Percentiles rank a stretch among this genome's conserved stretches.
Evolutionary conservation across 2,888 invertebrate genomes (phyloP).

Genomic region (Harpalus rubripes): DNA sequence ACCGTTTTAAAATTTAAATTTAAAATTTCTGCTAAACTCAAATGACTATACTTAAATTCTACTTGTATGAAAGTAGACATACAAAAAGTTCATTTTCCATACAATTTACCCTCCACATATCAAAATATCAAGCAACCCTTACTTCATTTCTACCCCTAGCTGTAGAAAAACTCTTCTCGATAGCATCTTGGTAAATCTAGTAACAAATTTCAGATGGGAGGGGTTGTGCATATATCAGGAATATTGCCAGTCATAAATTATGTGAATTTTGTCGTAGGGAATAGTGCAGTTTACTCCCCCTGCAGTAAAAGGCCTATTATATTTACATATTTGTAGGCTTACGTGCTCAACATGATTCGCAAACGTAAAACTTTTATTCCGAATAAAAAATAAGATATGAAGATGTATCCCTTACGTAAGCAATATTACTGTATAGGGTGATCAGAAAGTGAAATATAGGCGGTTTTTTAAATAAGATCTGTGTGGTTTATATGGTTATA

Average conservation of each 20-base stretch:
- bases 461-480: neutral
- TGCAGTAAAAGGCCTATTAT: conserved; percentile 29
- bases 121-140: neutral
- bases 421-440: neutral
- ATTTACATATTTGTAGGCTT: conserved; percentile 46
- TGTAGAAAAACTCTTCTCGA: neutral
- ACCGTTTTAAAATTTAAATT: neutral
- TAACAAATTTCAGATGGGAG: conserved; percentile 15
- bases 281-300: conserved; percentile 35
- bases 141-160: neutral
- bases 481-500: too few species aligned
- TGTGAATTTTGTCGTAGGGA: conserved; percentile 21
- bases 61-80: neutral
- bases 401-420: conserved; percentile 17
- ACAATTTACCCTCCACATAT: neutral
- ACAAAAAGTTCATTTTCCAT: neutral
- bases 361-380: conserved; percentile 18
- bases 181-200: conserved; percentile 40
- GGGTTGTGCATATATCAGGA: conserved; percentile 22
- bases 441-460: neutral
- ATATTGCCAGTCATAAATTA: conserved; percentile 45
- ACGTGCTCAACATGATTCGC: neutral
- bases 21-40: neutral
- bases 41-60: too few species aligned
- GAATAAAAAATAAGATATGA: conserved; percentile 15